Evolutionary conservation across 2,888 invertebrate genomes (phyloP).

Genomic region (Augiades crinisus): DNA sequence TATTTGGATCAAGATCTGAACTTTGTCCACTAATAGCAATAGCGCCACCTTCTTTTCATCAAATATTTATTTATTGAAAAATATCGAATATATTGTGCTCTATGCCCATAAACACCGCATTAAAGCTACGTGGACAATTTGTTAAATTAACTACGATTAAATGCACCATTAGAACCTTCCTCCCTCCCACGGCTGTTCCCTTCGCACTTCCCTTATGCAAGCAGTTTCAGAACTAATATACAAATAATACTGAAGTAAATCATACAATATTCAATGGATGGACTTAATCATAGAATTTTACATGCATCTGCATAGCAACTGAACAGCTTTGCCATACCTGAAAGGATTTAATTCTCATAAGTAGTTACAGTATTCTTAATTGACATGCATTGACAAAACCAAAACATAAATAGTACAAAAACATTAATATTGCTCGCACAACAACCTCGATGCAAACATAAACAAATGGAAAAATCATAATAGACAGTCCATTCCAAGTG

Average conservation of each 20-base stretch:
- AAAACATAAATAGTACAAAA: slow-evolving; percentile 24
- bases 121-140: slow-evolving; percentile 75
- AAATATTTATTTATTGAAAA: slow-evolving; percentile 53
- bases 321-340: background rate
- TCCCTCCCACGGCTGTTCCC: slow-evolving; percentile 47
- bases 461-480: slow-evolving; percentile 42
- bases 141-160: slow-evolving; percentile 75
- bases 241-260: slow-evolving; percentile 58
- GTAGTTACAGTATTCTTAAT: slow-evolving; percentile 44
- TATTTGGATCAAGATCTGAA: no score
- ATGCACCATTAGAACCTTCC: slow-evolving; percentile 72
- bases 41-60: no score
- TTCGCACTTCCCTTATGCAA: slow-evolving; percentile 55
- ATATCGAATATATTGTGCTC: slow-evolving; percentile 68
- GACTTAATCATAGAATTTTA: slow-evolving; percentile 37
- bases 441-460: slow-evolving; percentile 45
- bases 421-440: slow-evolving; percentile 62
- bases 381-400: slow-evolving; percentile 54
- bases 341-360: slow-evolving; percentile 4
- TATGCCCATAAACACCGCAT: slow-evolving; percentile 60
- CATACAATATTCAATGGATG: slow-evolving; percentile 46
- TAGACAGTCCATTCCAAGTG: slow-evolving; percentile 3
- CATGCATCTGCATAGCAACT: slow-evolving; percentile 6
- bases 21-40: no score
- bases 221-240: slow-evolving; percentile 49